Base-by-base conservation (phyloP, 2,888 invertebrate species). In the Spisula subtruncata region DNA sequence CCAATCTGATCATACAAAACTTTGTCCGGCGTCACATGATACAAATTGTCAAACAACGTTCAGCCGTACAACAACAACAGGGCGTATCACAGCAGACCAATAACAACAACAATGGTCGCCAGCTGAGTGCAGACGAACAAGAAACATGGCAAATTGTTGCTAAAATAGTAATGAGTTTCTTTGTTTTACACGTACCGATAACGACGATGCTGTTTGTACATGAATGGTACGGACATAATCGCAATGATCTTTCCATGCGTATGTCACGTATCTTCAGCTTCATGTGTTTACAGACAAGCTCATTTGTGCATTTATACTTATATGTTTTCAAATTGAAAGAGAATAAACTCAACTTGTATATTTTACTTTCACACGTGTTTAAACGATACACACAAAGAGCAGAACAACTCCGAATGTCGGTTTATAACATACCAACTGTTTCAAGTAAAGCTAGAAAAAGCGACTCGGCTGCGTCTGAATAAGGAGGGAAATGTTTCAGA, bases 311-410 rank as follows among this genome's bases (percentile, higher is more conserved):
- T 66, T 66, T 25, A 25, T 66, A 66, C 25, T 25, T 25, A 25
- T 66, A 66, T 66, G 60, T 66, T n/a, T 66, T 66, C 60, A 66
- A 66, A 25, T 66, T 66, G n/a, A 66, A 66, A 10, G 60, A 66
- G 25, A 66, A 66, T 25, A n/a, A 66, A 66, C 25, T 66, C 0
- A 66, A 66, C 60, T 10, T 66, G n/a, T 66, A 66, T 66, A 6
- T 66, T 41, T 8, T 41, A 41, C 41, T 41, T 41, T 41, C 41
- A 8, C 41, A 8, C 41, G 41, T 41, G 41, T 66, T 25, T 66
- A 25, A 66, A 66, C n/a, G 60, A 25, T 66, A 66, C 60, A 66
- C 20, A 66, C 25, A 0, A 25, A 20, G 25, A n/a, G 60, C 60
- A 25, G 25, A 66, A 25, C 60, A 25, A 8, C n/a, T 66, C 20